Evolutionary conservation across 2,888 invertebrate genomes (phyloP).

Genomic region (Synanthedon formicaeformis): DNA sequence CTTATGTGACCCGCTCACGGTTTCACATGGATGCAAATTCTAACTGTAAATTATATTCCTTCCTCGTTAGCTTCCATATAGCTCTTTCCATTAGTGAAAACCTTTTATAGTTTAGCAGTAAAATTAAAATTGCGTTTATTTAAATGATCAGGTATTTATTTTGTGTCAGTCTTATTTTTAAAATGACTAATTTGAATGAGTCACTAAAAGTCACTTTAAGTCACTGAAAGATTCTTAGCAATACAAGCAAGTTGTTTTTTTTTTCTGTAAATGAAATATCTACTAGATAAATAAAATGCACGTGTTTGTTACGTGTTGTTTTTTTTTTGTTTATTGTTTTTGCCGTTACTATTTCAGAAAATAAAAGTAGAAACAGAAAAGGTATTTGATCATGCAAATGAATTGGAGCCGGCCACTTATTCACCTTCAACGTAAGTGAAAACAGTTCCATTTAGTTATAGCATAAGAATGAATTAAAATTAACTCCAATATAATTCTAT

Average conservation of each 20-base stretch:
- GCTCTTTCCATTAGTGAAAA: no score
- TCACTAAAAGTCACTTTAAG: no score
- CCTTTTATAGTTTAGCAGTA: no score
- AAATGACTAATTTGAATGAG: neutral
- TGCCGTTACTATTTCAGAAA: constrained; percentile 26
- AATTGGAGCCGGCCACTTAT: constrained; percentile 37
- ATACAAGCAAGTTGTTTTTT: neutral
- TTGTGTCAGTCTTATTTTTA: neutral
- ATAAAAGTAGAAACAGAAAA: constrained; percentile 33
- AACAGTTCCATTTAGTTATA: neutral
- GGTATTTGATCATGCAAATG: constrained; percentile 19
- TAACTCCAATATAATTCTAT: no score
- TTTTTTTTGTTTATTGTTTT: neutral
- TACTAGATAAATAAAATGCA: neutral
- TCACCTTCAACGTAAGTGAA: constrained; percentile 42
- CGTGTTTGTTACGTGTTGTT: neutral
- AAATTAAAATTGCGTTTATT: no score
- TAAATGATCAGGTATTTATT: no score
- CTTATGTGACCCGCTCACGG: no score
- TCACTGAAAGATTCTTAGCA: neutral
- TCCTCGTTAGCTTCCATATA: no score
- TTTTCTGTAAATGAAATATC: neutral
- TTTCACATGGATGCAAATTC: no score
- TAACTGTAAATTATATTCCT: no score
- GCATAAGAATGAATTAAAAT: no score